Conservation (phyloP, 2,113 vertebrate genomes). For the Sorex araneus region DNA sequence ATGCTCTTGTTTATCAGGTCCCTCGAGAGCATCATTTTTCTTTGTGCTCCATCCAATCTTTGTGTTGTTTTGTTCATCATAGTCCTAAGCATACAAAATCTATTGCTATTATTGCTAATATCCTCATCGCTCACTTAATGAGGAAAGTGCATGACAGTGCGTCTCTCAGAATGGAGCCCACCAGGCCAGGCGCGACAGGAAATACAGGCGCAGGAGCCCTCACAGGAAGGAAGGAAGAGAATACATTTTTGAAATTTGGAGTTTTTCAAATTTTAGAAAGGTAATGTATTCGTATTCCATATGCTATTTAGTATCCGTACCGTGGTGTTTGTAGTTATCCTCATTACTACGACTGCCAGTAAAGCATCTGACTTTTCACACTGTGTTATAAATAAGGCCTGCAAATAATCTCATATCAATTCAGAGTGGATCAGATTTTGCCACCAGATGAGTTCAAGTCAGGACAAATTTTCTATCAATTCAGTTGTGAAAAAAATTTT, state of each 20-base stretch:
- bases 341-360: slow-evolving; percentile 39
- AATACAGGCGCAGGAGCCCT: neutral
- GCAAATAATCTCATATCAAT: neutral
- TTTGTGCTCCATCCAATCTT: neutral
- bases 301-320: slow-evolving; percentile 10
- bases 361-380: slow-evolving; percentile 61
- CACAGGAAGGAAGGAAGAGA: neutral
- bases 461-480: slow-evolving; percentile 38
- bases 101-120: neutral
- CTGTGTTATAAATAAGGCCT: slow-evolving; percentile 18
- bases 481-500: slow-evolving; percentile 1
- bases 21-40: neutral
- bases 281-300: neutral
- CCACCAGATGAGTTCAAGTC: slow-evolving; percentile 34
- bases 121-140: neutral
- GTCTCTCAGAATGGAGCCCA: neutral
- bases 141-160: neutral
- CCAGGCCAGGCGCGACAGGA: neutral
- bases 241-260: neutral
- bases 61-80: neutral
- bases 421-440: slow-evolving; percentile 59
- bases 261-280: slow-evolving; percentile 51
- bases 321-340: neutral
- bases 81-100: neutral
- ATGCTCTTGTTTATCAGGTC: neutral